Base-by-base conservation (phyloP, 2,113 vertebrate species). In the Electrona antarctica region DNA sequence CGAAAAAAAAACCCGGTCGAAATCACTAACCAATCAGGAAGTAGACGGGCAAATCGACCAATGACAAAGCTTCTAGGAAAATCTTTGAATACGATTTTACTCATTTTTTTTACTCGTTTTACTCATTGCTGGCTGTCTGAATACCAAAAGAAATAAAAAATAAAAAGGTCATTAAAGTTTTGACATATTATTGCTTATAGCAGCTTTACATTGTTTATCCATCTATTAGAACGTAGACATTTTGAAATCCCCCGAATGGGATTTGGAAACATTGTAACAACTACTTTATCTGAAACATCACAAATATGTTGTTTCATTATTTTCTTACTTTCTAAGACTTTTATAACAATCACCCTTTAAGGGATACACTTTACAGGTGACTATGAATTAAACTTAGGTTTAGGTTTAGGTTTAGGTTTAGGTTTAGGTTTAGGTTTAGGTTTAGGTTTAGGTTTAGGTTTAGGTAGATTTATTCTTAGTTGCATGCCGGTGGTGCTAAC, bases 231-330 rank as follows among this genome's bases (percentile, higher is more conserved):
- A 66, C 74, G 64, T 64, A 68, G 62, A 86, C 87, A 89, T 73
- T 78, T 76, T 83, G 11, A 29, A 73, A 60, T 69, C 54, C 61
- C 67, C 69, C 47, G 46, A 55, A 73, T 69, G 77, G 78, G 86
- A 69, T 84, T 67, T 21, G 21, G 77, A 63, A 81, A 71, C 71
- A 75, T 82, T 78, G 56, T 77, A 64, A 21, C 59, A 61, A 79
- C 72, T 74, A 83, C n/a, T 62, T 73, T 69, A 54, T 79, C 69
- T 76, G 70, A 82, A 83, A 79, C 73, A 62, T 74, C 68, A 69
- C 78, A 74, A 74, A 81, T 83, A 81, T 75, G 79, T 90, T 84
- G 79, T 90, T 84, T 84, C 69, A n/a, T 90, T 81, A 65, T 87
- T 79, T 87, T 84, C 69, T 87, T 89, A 84, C 69, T 80, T 87